A percentile compares a stretch with the other conserved stretches of the same genome.
Conservation (phyloP, 2,888 invertebrate species). For the Eucriotettix oculatus region DNA sequence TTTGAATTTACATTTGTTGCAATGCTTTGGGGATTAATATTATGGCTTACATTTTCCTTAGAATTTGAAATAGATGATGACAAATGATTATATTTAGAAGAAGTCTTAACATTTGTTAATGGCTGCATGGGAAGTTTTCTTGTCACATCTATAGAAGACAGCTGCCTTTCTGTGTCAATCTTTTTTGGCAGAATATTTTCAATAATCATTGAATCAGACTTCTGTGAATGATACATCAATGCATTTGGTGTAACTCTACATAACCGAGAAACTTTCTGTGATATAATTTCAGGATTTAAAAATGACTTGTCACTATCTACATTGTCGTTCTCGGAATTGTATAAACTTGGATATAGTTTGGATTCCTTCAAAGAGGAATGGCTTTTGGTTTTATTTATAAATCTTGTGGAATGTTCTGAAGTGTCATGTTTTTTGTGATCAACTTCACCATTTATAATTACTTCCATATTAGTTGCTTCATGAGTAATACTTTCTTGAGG, state of each 20-base stretch:
- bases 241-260: conserved; percentile 17
- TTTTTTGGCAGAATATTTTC: conserved; percentile 3
- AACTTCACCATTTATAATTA: too few species aligned
- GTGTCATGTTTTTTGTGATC: too few species aligned
- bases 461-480: too few species aligned
- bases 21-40: background rate
- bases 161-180: conserved; percentile 5
- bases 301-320: background rate
- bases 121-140: background rate
- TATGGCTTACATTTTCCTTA: background rate
- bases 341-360: background rate
- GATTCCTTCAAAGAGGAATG: background rate
- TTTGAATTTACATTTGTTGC: background rate
- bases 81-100: background rate
- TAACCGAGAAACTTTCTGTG: conserved; percentile 16
- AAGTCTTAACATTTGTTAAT: background rate
- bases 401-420: too few species aligned
- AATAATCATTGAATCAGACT: background rate
- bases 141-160: background rate
- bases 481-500: too few species aligned
- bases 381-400: too few species aligned
- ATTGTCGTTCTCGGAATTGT: background rate
- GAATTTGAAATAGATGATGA: background rate
- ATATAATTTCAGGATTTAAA: conserved; percentile 9
- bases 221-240: conserved; percentile 15